phyloP scores from a whole-genome alignment of 2,113 vertebrate species.

The Eleginops maclovinus region DNA sequence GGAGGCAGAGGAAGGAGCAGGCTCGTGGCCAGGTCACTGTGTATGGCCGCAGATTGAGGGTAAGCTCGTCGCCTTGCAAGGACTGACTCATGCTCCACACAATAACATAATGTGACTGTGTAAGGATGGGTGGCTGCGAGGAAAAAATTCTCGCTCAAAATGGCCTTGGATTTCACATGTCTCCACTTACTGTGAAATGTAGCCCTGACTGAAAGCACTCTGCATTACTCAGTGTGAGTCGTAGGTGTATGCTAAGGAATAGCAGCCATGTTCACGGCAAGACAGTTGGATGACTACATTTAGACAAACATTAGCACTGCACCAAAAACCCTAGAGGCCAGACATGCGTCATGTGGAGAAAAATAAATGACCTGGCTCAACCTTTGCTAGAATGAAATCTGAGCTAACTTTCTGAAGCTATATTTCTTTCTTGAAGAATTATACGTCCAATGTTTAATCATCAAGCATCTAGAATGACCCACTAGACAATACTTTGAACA shows the following conservation, averaged over 20 bases:
- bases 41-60: constrained; percentile 95
- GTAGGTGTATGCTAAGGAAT: neutral
- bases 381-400: neutral
- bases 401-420: neutral
- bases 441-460: constrained; percentile 1
- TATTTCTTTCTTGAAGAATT: constrained; percentile 19
- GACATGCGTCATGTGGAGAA: neutral
- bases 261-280: neutral
- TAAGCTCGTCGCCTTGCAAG: constrained; percentile 76
- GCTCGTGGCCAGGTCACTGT: constrained; percentile 95
- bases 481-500: constrained; percentile 28
- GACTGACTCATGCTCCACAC: neutral
- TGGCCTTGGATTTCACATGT: constrained; percentile 1
- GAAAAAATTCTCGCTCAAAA: neutral
- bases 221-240: neutral
- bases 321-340: neutral
- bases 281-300: neutral
- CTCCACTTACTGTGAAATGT: neutral
- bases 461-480: constrained; percentile 8
- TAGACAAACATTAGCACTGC: neutral
- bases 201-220: neutral
- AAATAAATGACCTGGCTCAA: too few relatives aligned
- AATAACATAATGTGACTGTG: neutral
- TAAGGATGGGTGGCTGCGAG: neutral
- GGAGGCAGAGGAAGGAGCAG: constrained; percentile 98